phyloP scores from a whole-genome alignment of 2,113 vertebrate genomes.

The Phalacrocorax pelagicus region DNA sequence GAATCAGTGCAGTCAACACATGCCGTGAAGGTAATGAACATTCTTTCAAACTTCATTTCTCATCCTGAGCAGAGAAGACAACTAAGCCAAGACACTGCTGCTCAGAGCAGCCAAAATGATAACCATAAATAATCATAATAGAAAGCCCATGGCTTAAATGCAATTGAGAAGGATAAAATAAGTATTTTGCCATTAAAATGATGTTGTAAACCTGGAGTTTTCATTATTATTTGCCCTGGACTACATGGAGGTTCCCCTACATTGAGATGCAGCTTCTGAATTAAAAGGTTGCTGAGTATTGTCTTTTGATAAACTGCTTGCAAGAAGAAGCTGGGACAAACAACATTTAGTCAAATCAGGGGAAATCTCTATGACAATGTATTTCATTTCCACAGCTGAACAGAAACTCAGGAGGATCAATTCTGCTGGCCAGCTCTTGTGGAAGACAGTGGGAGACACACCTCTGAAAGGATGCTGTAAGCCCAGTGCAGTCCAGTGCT shows the following conservation, averaged over 20 bases:
- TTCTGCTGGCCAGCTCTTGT: not conserved
- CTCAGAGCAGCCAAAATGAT: conserved; percentile 71
- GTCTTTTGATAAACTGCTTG: conserved; percentile 19
- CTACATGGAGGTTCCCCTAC: not conserved
- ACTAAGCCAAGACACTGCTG: conserved; percentile 67
- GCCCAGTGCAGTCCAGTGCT: not conserved
- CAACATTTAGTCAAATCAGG: not conserved
- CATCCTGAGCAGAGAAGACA: conserved; percentile 67
- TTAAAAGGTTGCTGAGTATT: not conserved
- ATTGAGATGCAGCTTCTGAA: not conserved
- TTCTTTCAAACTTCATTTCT: conserved; percentile 84
- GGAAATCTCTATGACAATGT: not conserved
- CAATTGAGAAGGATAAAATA: conserved; percentile 16
- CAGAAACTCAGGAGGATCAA: not conserved
- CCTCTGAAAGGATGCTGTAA: not conserved
- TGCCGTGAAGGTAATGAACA: conserved; percentile 78
- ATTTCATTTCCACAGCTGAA: not conserved
- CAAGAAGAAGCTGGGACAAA: not conserved
- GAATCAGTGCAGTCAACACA: conserved; percentile 79
- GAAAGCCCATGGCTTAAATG: conserved; percentile 16
- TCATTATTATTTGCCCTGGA: conserved; percentile 20
- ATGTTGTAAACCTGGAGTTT: not conserved
- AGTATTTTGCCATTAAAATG: not conserved
- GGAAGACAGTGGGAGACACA: not conserved
- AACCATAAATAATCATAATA: conserved; percentile 67